These are phyloP conservation scores for Pasiphila rectangulata DNA, from an alignment of 2,888 invertebrate genomes.

Conservation along the genomic window DNA sequence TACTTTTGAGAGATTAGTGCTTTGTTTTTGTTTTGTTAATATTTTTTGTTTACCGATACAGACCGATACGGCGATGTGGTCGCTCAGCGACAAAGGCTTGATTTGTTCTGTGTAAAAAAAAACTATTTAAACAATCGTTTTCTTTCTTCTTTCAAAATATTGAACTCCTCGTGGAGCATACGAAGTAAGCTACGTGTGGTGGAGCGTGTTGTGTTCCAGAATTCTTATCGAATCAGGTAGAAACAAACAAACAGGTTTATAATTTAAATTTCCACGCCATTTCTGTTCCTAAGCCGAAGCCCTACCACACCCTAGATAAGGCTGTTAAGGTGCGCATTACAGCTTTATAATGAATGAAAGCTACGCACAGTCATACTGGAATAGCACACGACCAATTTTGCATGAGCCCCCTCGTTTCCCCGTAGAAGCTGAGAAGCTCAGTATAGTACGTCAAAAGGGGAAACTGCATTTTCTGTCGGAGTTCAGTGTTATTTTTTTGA, in stretches of 20 bases:
- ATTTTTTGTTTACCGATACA: no score
- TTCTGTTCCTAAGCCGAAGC: slow-evolving; percentile 28
- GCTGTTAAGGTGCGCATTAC: slow-evolving; percentile 23
- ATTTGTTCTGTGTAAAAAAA: no score
- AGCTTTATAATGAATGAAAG: slow-evolving; percentile 52
- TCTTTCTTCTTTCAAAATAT: background rate
- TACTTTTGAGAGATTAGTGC: no score
- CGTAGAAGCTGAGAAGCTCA: slow-evolving; percentile 15
- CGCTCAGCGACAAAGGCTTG: no score
- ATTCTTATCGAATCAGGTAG: slow-evolving; percentile 9
- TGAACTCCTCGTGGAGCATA: background rate
- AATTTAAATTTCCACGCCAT: slow-evolving; percentile 11
- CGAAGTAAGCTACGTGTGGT: background rate
- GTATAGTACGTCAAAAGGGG: slow-evolving; percentile 41
- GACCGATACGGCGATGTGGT: no score
- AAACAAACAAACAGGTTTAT: slow-evolving; percentile 5
- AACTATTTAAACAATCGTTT: no score
- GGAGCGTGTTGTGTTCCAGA: background rate
- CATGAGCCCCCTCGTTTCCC: slow-evolving; percentile 41
- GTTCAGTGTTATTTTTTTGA: slow-evolving; percentile 47
- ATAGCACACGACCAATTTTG: slow-evolving; percentile 37
- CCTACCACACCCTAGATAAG: slow-evolving; percentile 21
- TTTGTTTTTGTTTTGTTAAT: no score
- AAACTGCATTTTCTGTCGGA: slow-evolving; percentile 35
- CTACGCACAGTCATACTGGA: slow-evolving; percentile 48